Base-by-base conservation (phyloP, 2,113 vertebrate species). In the Ardeotis arabs region DNA sequence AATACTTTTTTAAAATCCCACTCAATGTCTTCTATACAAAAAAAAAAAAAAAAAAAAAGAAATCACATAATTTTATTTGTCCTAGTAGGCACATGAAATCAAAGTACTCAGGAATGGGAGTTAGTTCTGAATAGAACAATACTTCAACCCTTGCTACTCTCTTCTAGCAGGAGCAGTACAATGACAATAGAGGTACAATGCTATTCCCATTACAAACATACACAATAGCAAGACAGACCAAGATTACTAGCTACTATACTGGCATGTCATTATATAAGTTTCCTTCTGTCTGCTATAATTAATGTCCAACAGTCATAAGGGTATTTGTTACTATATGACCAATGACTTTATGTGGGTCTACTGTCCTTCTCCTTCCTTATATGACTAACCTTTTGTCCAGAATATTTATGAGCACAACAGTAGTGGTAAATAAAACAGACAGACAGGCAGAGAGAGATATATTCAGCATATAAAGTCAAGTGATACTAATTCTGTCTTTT, bases 241-340 rank as follows among this genome's bases (percentile, higher is more conserved):
- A 70, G 22, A n/a, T 47, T 44, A 18, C 19, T 9, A 28, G n/a
- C 16, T 64, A 11, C 31, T 62, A 6, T 18, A 17, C 31, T 25
- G 10, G 2, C 1, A 0, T 24, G 6, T 7, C 13, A 6, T 31
- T 69, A 10, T 15, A 12, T 7, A 53, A 28, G 4, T 55, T 79
- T 53, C 20, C 15, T 81, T 87, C 44, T 70, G 4, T 16, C 17
- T 68, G 53, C 53, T 55, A 64, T 41, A 85, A 63, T 45, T 41
- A 50, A 52, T 9, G 11, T 55, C 16, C 14, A 41, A 37, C 53
- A 37, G 28, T 41, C 59, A 53, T 25, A 58, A 78, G 7, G 5
- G 2, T 44, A 53, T 74, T 77, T 66, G 6, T 74, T 70, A 45
- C 14, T 22, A 10, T 9, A 15, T 59, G 28, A 35, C 10, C 41